These are phyloP conservation scores for Palaemon carinicauda DNA, from an alignment of 1,140 invertebrate genomes.

Conservation along the genomic window DNA sequence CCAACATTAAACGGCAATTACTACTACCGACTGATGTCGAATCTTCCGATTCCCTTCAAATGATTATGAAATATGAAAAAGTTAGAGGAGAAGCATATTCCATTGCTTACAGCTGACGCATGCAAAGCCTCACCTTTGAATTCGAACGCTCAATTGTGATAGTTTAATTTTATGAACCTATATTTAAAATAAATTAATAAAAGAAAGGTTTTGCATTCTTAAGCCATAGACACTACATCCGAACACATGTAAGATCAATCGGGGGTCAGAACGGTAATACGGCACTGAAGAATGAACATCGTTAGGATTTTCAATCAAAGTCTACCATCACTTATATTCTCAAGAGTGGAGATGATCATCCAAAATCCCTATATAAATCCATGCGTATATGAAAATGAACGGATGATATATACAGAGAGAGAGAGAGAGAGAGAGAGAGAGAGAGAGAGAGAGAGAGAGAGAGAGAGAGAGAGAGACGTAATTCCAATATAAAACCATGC, in stretches of 20 bases:
- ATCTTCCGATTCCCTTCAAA: too few relatives aligned
- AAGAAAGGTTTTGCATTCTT: neutral
- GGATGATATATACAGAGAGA: neutral
- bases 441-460: neutral
- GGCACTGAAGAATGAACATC: neutral
- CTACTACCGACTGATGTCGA: neutral
- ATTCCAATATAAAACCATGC: neutral
- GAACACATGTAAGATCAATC: neutral
- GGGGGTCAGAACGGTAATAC: neutral
- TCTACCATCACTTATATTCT: neutral
- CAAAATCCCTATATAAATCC: neutral
- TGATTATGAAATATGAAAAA: too few relatives aligned
- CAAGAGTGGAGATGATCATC: too few relatives aligned
- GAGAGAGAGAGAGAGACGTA: neutral
- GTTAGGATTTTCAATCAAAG: conserved; percentile 15
- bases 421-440: neutral
- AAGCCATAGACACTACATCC: neutral
- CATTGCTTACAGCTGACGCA: too few relatives aligned
- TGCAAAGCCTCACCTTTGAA: too few relatives aligned
- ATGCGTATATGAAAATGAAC: neutral
- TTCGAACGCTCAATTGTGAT: too few relatives aligned
- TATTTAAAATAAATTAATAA: too few relatives aligned
- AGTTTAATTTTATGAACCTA: too few relatives aligned
- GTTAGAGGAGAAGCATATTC: too few relatives aligned
- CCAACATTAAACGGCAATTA: neutral